Percentiles rank a stretch among this genome's conserved stretches.
phyloP scores from a whole-genome alignment of 1,140 invertebrate genomes.

The Bombus huntii region DNA sequence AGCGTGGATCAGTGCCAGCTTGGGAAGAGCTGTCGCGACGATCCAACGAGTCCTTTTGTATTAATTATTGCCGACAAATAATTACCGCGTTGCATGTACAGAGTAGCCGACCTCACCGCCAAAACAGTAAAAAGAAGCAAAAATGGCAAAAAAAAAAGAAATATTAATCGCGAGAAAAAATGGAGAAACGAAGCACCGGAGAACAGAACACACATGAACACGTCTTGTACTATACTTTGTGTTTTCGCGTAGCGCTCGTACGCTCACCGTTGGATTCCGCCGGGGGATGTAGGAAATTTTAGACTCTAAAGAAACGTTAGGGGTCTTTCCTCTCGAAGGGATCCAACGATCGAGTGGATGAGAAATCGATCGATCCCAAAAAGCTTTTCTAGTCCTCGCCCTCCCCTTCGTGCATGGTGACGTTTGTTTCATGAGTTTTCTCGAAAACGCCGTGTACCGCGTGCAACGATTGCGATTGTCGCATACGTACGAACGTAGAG shows the following conservation, averaged over 20 bases:
- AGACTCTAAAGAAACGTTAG: background rate
- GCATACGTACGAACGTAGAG: constrained; percentile 47
- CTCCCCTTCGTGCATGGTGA: background rate
- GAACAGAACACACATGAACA: background rate
- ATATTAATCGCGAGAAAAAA: constrained; percentile 4
- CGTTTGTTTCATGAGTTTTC: constrained; percentile 10
- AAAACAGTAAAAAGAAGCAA: background rate
- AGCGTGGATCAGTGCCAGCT: constrained; percentile 14
- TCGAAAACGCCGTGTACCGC: background rate
- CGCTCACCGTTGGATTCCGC: background rate
- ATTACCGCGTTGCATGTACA: constrained; percentile 53
- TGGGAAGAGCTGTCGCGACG: constrained; percentile 13
- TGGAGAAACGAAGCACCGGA: constrained; percentile 5
- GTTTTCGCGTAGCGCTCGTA: background rate
- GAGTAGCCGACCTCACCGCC: constrained; percentile 45
- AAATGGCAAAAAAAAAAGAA: background rate
- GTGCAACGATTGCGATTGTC: background rate
- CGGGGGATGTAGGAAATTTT: background rate
- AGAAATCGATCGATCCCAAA: background rate
- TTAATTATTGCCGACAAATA: constrained; percentile 56
- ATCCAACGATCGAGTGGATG: background rate
- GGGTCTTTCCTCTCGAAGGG: background rate
- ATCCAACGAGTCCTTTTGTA: constrained; percentile 55
- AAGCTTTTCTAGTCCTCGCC: background rate
- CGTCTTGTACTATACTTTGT: background rate